phyloP scores from a whole-genome alignment of 1,140 invertebrate genomes.

The Lineus longissimus region DNA sequence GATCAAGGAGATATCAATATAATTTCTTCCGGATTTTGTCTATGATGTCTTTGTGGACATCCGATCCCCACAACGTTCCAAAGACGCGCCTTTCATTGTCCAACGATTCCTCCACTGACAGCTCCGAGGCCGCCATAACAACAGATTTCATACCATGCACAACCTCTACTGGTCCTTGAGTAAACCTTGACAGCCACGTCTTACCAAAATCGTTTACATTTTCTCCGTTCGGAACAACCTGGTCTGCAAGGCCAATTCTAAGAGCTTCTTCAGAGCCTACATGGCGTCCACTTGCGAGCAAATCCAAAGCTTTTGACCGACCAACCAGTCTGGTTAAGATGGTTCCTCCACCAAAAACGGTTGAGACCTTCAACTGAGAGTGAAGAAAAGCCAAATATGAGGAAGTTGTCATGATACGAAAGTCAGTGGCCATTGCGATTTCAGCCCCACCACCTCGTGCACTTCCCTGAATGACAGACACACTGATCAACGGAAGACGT shows the following conservation, averaged over 20 bases:
- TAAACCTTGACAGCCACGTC: constrained; percentile 48
- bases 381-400: constrained; percentile 61
- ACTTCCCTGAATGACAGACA: constrained; percentile 58
- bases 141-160: constrained; percentile 54
- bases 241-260: constrained; percentile 45
- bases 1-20: no score
- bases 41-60: constrained; percentile 50
- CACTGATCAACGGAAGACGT: constrained; percentile 56
- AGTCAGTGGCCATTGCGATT: constrained; percentile 60
- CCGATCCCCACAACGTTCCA: constrained; percentile 55
- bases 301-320: constrained; percentile 50
- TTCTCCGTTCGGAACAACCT: constrained; percentile 29
- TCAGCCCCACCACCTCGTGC: constrained; percentile 65
- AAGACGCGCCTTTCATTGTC: constrained; percentile 53
- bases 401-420: constrained; percentile 54
- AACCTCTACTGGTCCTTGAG: constrained; percentile 33
- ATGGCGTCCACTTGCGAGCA: constrained; percentile 52
- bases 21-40: constrained; percentile 11
- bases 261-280: constrained; percentile 49
- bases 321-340: constrained; percentile 56
- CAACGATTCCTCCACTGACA: constrained; percentile 34
- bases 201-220: constrained; percentile 34
- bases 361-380: constrained; percentile 58
- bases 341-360: constrained; percentile 61
- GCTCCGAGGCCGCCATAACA: constrained; percentile 30